Percentiles rank a stretch among this genome's conserved stretches.
Conservation (phyloP, 35 echinoderm and acorn worm genomes). For the Strongylocentrotus purpuratus region DNA sequence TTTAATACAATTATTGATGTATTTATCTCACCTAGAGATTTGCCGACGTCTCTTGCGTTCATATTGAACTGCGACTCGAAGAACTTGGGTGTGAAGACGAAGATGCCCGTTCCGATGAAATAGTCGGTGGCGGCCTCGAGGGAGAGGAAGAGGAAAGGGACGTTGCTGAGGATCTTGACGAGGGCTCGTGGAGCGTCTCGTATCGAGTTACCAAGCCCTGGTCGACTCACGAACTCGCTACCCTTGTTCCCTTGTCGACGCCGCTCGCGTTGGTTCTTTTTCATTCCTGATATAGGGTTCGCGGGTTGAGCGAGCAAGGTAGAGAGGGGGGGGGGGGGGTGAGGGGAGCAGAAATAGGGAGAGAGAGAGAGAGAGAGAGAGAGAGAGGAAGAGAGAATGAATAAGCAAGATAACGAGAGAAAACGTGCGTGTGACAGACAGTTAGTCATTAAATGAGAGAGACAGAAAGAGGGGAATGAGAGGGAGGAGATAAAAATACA, state of each 20-base stretch:
- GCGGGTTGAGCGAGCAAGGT: no score
- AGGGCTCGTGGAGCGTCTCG: conserved; percentile 63
- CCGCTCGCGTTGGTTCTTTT: neutral
- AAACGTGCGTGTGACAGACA: no score
- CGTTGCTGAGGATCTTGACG: conserved; percentile 64
- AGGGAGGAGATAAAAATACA: no score
- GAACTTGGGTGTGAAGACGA: conserved; percentile 74
- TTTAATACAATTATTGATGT: neutral
- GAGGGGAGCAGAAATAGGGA: no score
- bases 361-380: neutral
- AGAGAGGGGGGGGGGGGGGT: no score
- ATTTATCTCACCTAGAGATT: conserved; percentile 55
- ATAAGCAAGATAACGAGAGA: no score
- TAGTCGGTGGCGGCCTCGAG: conserved; percentile 55
- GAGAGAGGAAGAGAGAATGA: neutral
- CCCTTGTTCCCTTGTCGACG: conserved; percentile 52
- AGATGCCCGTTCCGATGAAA: conserved; percentile 61
- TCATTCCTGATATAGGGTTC: neutral
- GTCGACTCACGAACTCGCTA: conserved; percentile 41
- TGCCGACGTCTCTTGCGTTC: conserved; percentile 59
- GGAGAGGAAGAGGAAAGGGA: conserved; percentile 60
- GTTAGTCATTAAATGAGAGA: no score
- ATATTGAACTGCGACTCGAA: conserved; percentile 70
- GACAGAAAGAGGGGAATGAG: no score
- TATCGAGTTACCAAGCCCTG: conserved; percentile 43